Percentiles rank a stretch among this genome's conserved stretches.
phyloP scores from a whole-genome alignment of 1,140 invertebrate species.

The Meloidogyne floridensis region DNA sequence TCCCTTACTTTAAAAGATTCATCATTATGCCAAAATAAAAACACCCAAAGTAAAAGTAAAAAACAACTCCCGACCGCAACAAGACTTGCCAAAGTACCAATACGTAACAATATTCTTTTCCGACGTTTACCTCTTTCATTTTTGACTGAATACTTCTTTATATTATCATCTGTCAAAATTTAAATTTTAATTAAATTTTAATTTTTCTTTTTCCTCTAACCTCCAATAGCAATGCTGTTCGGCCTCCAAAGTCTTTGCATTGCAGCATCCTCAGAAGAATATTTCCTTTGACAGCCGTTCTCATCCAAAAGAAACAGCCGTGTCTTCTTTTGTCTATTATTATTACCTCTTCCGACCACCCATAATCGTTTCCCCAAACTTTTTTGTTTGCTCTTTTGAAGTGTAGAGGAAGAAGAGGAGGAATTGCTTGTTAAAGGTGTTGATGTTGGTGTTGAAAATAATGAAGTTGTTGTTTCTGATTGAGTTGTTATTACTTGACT shows the following conservation, averaged over 20 bases:
- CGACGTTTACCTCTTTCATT: slow-evolving; percentile 5
- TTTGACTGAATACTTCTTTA: not conserved
- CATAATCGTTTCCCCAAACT: not conserved
- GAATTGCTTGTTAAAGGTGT: slow-evolving; percentile 6
- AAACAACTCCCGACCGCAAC: not conserved
- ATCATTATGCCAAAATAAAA: not conserved
- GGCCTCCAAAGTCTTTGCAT: slow-evolving; percentile 23
- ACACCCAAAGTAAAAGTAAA: not conserved
- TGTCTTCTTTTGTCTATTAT: not conserved
- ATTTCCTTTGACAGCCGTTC: slow-evolving; percentile 9
- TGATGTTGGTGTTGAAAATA: not conserved
- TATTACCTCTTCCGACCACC: slow-evolving; percentile 5
- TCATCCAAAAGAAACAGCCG: slow-evolving; percentile 3
- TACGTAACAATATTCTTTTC: not conserved
- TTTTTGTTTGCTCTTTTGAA: not conserved
- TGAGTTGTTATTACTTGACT: not conserved
- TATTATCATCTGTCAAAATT: not conserved
- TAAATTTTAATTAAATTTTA: not conserved
- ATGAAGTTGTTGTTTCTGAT: slow-evolving; percentile 9
- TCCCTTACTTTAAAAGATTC: not conserved
- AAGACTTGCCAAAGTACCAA: not conserved
- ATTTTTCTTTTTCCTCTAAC: not conserved
- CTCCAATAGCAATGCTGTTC: not conserved
- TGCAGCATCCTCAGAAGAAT: slow-evolving; percentile 12
- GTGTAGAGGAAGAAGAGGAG: not conserved